Conservation (phyloP, 2,888 invertebrate species). For the Chironomus tentans region DNA sequence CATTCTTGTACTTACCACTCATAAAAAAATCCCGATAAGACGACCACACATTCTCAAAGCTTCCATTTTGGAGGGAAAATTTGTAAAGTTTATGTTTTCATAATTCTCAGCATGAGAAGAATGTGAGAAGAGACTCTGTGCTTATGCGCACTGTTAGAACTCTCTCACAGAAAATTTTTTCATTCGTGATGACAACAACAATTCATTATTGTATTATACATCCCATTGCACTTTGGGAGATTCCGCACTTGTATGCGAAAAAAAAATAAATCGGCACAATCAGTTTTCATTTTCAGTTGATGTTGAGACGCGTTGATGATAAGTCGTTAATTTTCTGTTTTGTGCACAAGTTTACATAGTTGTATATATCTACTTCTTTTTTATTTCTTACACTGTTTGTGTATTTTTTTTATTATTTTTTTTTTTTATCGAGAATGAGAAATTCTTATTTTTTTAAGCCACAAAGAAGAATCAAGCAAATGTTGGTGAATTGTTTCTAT, state of each 20-base stretch:
- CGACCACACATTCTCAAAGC: background rate
- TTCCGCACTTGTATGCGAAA: conserved; percentile 21
- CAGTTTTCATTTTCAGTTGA: conserved; percentile 1
- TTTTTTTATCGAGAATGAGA: background rate
- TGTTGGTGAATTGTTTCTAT: too few relatives aligned
- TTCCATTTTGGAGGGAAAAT: background rate
- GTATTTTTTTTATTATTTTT: background rate
- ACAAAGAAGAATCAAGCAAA: background rate
- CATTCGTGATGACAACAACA: background rate
- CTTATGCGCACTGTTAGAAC: background rate
- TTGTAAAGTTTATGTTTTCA: too few relatives aligned
- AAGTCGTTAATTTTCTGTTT: background rate
- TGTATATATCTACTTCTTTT: too few relatives aligned
- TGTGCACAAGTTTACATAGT: too few relatives aligned
- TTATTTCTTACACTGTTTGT: background rate
- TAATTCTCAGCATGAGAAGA: background rate
- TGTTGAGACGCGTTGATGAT: conserved; percentile 14
- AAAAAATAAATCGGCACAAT: conserved; percentile 22
- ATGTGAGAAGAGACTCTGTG: background rate
- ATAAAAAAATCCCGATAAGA: too few relatives aligned
- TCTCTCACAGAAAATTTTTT: background rate
- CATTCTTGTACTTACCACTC: too few relatives aligned
- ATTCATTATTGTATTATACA: background rate
- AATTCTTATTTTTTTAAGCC: background rate
- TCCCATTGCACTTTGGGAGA: conserved; percentile 8